Percentiles rank a stretch among this genome's conserved stretches.
Evolutionary conservation across 2,888 invertebrate genomes (phyloP).

Genomic region (Cheilosia vulpina): DNA sequence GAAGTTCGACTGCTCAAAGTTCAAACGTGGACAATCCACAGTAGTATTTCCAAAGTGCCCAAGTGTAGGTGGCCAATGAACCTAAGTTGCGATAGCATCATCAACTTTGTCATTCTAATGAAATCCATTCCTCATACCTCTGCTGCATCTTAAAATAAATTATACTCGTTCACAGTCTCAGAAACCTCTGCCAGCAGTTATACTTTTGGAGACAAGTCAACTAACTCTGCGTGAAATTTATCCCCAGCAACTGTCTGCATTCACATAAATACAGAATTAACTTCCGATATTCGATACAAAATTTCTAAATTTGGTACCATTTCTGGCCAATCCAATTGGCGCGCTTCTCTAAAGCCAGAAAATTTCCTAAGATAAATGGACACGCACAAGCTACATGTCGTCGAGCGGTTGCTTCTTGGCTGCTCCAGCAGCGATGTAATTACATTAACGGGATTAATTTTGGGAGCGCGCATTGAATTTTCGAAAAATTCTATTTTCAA

Average conservation of each 20-base stretch:
- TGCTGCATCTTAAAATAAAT: slow-evolving; percentile 32
- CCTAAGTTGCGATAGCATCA: background rate
- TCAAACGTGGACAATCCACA: too few relatives aligned
- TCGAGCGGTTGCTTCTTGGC: background rate
- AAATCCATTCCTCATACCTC: slow-evolving; percentile 10
- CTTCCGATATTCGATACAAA: slow-evolving; percentile 70
- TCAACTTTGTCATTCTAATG: background rate
- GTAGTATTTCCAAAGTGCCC: too few relatives aligned
- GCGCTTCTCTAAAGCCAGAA: slow-evolving; percentile 19
- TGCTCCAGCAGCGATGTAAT: slow-evolving; percentile 59
- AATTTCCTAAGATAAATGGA: slow-evolving; percentile 24
- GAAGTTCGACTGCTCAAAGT: too few relatives aligned
- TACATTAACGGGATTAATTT: slow-evolving; percentile 57
- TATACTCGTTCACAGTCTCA: slow-evolving; percentile 23
- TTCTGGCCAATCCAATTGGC: slow-evolving; percentile 32
- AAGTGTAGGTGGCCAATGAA: too few relatives aligned
- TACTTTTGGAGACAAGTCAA: slow-evolving; percentile 18
- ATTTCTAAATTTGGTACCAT: slow-evolving; percentile 72
- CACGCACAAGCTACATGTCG: slow-evolving; percentile 17
- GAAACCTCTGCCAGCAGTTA: slow-evolving; percentile 39
- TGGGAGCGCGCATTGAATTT: slow-evolving; percentile 44
- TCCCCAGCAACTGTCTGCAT: slow-evolving; percentile 60
- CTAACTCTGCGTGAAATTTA: slow-evolving; percentile 36
- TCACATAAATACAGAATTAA: slow-evolving; percentile 33
- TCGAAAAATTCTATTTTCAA: slow-evolving; percentile 58